phyloP scores from a whole-genome alignment of 2,888 invertebrate genomes.

The Thymelicus acteon region DNA sequence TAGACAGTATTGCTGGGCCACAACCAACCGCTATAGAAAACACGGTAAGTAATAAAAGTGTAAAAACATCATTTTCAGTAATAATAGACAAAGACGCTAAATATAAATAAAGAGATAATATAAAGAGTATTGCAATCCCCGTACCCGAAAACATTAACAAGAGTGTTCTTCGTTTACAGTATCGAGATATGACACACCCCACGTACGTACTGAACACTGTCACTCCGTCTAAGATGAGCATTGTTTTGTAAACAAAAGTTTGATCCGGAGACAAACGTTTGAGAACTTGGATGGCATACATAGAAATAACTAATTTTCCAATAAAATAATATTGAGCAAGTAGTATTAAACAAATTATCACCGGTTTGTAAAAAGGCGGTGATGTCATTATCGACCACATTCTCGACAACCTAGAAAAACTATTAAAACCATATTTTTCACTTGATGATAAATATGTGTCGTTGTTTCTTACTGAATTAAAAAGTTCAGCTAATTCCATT shows the following conservation, averaged over 20 bases:
- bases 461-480: not conserved
- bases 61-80: constrained; percentile 47
- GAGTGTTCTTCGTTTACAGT: constrained; percentile 49
- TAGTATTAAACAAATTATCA: constrained; percentile 36
- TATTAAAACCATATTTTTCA: not conserved
- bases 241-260: constrained; percentile 41
- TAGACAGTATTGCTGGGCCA: constrained; percentile 54
- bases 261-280: constrained; percentile 42
- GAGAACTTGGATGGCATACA: constrained; percentile 44
- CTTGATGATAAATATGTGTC: not conserved
- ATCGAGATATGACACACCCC: constrained; percentile 53
- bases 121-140: constrained; percentile 41
- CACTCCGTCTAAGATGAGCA: constrained; percentile 46
- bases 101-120: constrained; percentile 45
- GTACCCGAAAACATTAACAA: constrained; percentile 46
- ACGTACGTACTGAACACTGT: constrained; percentile 55
- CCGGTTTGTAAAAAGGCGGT: constrained; percentile 37
- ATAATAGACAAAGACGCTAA: constrained; percentile 39
- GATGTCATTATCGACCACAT: not conserved
- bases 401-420: not conserved
- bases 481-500: constrained; percentile 32
- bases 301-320: constrained; percentile 41
- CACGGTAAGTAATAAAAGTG: constrained; percentile 55
- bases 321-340: constrained; percentile 39
- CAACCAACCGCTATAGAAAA: constrained; percentile 55